Base-by-base conservation (phyloP, 2,113 vertebrate genomes). In the human region DNA sequence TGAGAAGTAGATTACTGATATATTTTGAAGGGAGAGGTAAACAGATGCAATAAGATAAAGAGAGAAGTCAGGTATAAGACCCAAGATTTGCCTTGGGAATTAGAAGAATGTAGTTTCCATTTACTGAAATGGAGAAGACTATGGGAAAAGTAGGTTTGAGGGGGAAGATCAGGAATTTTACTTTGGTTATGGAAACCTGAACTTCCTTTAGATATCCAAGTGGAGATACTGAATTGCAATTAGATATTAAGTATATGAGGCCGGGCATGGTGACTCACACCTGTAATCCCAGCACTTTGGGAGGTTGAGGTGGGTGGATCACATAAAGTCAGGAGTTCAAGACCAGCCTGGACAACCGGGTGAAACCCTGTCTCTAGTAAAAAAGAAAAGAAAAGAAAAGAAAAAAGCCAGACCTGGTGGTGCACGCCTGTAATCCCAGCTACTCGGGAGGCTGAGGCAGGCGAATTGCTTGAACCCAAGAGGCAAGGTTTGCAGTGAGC, bases 11-110 rank as follows among this genome's bases (percentile, higher is more conserved):
- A 86, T 52, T 95, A 76, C 50, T 95, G 13, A 73, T 93, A 79
- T 52, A 78, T 85, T 84, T 88, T 94, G 23, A 94, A 90, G 35
- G 27, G 83, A 81, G 27, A 72, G 25, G 14, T 70, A 94, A 94
- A 89, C 18, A 94, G 32, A 57, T 94, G 18, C 25, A 90, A n/a
- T 94, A 76, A 97, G 57, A 82, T 23, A 90, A 83, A 76, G n/a
- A 93, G 38, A 64, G 14, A 79, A 84, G 32, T 50, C 55, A 80
- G 18, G 6, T 64, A 64, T 82, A 84, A 90, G 22, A 76, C 50
- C 13, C 17, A 40, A 48, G 3, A 89, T 96, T 96, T 95, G 50
- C 78, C 25, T 88, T 92, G 68, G 57, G 38, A 96, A 0, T 73
- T 92, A 61, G 38, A 94, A 93, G 35, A 16, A 89, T 72, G 25